These are phyloP conservation scores for Archivesica marissinica DNA, from an alignment of 1,140 invertebrate species.

Conservation along the genomic window DNA sequence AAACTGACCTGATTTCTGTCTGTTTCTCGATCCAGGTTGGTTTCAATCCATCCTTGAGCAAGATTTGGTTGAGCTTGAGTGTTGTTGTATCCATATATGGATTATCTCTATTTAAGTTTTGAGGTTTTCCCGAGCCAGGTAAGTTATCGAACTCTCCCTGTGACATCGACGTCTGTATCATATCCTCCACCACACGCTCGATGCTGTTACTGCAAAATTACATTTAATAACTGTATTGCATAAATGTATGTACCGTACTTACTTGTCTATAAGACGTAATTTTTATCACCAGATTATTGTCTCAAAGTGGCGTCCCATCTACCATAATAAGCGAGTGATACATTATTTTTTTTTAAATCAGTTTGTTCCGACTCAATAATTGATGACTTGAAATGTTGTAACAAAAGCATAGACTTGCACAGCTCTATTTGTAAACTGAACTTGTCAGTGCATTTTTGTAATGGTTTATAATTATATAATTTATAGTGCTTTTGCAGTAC, in stretches of 20 bases:
- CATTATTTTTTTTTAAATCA: no score
- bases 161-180: conserved; percentile 94
- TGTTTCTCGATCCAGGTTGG: conserved; percentile 94
- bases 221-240: background rate
- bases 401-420: no score
- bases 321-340: background rate
- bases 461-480: no score
- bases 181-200: conserved; percentile 94
- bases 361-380: no score
- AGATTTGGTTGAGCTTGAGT: conserved; percentile 94
- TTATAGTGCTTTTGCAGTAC: no score
- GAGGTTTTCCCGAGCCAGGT: conserved; percentile 90
- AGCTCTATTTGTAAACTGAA: no score
- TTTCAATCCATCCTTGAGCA: conserved; percentile 93
- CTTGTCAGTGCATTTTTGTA: no score
- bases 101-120: conserved; percentile 88
- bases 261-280: no score
- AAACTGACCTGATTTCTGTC: conserved; percentile 85
- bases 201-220: conserved; percentile 88
- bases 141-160: conserved; percentile 94
- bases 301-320: no score
- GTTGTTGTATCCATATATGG: conserved; percentile 94
- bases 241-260: no score
- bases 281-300: no score
- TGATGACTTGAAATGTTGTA: no score